A percentile compares a stretch with the other conserved stretches of the same genome.
These are phyloP conservation scores for Rhinophrynus dorsalis DNA, from an alignment of 2,797 vertebrate genomes.

Conservation along the genomic window DNA sequence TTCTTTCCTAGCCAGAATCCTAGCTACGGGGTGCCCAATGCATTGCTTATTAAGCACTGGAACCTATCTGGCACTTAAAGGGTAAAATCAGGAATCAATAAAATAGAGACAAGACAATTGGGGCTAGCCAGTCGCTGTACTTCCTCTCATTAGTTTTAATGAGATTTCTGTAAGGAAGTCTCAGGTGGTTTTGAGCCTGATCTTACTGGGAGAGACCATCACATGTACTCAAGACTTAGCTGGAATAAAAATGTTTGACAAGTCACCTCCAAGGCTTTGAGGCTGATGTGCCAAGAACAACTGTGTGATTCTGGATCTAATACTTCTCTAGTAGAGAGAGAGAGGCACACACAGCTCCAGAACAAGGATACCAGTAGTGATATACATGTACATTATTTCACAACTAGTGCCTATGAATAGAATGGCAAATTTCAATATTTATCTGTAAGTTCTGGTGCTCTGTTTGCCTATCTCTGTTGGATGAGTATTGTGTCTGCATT, in stretches of 20 bases:
- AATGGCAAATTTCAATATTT: not conserved
- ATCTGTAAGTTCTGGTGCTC: not conserved
- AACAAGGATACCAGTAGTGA: not conserved
- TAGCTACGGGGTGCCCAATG: too few species aligned
- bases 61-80: too few species aligned
- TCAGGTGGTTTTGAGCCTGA: not conserved
- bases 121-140: not conserved
- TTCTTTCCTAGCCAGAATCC: too few species aligned
- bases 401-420: not conserved
- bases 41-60: too few species aligned
- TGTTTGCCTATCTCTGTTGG: too few species aligned
- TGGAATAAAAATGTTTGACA: not conserved
- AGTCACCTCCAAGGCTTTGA: too few species aligned
- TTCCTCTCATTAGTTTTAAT: not conserved
- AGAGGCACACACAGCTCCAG: not conserved
- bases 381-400: not conserved
- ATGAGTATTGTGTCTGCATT: too few species aligned
- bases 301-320: too few species aligned
- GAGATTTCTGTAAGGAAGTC: not conserved
- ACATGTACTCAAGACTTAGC: not conserved
- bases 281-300: too few species aligned
- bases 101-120: too few species aligned
- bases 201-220: not conserved
- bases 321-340: too few species aligned
- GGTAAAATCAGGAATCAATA: too few species aligned